These are phyloP conservation scores for Pachyuromys duprasi DNA, from an alignment of 2,797 vertebrate genomes.

Conservation along the genomic window DNA sequence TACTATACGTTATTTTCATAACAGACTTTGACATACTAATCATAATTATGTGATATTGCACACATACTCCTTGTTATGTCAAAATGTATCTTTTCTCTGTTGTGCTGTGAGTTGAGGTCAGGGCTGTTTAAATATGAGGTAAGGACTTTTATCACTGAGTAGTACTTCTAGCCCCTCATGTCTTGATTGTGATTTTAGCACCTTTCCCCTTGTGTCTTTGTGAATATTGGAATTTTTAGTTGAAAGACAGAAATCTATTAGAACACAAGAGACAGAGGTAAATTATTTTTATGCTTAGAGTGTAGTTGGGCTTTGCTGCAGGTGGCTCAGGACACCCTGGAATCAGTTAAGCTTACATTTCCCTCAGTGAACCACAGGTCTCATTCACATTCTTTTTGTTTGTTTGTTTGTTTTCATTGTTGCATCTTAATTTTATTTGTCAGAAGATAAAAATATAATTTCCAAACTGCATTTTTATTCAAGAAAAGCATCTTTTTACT, in stretches of 20 bases:
- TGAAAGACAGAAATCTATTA: background rate
- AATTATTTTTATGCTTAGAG: background rate
- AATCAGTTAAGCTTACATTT: background rate
- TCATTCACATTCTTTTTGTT: background rate
- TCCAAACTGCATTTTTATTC: no score
- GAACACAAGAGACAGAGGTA: background rate
- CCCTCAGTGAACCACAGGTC: background rate
- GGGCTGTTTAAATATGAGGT: no score
- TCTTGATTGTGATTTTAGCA: background rate
- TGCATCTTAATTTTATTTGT: no score
- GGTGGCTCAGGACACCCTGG: background rate
- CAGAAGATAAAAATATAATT: no score
- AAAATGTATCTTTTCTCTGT: background rate
- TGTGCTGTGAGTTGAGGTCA: background rate
- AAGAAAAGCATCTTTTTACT: no score
- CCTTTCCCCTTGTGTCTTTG: background rate
- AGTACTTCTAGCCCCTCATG: background rate
- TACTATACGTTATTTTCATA: background rate
- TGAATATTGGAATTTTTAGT: background rate
- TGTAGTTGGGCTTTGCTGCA: background rate
- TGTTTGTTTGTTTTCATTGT: no score
- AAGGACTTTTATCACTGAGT: background rate
- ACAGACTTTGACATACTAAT: background rate
- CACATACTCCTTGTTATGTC: background rate
- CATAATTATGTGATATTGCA: background rate